Conservation (phyloP, 2,113 vertebrate genomes). For the Nycticryphes semicollaris region DNA sequence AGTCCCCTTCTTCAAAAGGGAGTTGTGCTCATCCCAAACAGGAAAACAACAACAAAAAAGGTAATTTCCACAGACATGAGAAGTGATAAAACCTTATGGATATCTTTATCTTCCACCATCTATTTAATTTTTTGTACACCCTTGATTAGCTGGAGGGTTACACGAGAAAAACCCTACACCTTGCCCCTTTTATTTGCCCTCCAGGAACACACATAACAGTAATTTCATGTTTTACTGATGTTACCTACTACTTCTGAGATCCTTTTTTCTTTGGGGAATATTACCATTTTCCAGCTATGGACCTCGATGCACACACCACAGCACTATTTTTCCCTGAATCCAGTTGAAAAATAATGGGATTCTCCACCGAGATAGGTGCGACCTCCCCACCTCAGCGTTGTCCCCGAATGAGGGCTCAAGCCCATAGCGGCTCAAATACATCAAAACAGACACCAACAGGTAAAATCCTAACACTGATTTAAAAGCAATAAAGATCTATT, state of each 20-base stretch:
- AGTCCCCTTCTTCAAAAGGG: slow-evolving; percentile 13
- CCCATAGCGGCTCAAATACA: not conserved
- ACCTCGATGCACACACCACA: not conserved
- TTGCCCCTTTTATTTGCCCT: not conserved
- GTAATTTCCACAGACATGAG: not conserved
- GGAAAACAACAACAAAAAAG: not conserved
- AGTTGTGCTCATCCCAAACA: not conserved
- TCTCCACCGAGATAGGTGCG: not conserved
- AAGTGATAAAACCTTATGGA: not conserved
- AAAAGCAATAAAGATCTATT: not conserved
- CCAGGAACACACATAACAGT: not conserved
- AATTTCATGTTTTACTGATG: not conserved
- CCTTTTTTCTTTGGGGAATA: not conserved
- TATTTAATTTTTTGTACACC: not conserved
- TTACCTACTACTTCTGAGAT: not conserved
- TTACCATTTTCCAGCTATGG: not conserved
- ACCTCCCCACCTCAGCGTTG: not conserved
- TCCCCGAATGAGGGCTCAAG: not conserved
- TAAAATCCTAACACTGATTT: not conserved
- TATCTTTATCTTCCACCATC: not conserved
- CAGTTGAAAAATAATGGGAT: not conserved
- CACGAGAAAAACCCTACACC: not conserved
- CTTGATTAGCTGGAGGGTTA: not conserved
- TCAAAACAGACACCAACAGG: not conserved
- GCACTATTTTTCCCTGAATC: not conserved